Percentiles rank a stretch among this genome's conserved stretches.
These are phyloP conservation scores for Lepidotrigona ventralis DNA, from an alignment of 1,140 invertebrate species.

Conservation along the genomic window DNA sequence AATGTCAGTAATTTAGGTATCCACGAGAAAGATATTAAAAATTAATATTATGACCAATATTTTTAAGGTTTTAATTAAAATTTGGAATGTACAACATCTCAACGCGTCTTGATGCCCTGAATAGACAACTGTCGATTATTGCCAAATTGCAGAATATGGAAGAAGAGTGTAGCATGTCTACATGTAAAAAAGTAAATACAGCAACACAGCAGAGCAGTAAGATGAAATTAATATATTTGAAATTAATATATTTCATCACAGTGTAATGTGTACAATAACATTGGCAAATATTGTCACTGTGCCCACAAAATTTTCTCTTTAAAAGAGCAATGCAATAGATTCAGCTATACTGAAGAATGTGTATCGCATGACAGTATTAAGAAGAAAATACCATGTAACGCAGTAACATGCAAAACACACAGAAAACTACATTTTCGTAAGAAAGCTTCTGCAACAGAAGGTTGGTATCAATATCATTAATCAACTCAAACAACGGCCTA, in stretches of 20 bases:
- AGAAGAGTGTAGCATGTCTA: background rate
- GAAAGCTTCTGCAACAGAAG: background rate
- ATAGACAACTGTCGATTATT: constrained; percentile 55
- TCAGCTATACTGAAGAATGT: constrained; percentile 2
- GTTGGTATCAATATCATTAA: background rate
- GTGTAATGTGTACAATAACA: constrained; percentile 12
- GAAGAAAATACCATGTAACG: constrained; percentile 12
- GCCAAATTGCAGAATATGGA: constrained; percentile 60
- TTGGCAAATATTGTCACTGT: constrained; percentile 32
- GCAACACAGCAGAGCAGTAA: background rate
- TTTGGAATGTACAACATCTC: constrained; percentile 53
- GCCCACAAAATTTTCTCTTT: constrained; percentile 7
- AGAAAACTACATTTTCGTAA: constrained; percentile 5
- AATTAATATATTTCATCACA: background rate
- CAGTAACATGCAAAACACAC: constrained; percentile 25
- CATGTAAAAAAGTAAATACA: constrained; percentile 20
- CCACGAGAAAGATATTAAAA: background rate
- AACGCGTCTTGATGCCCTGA: constrained; percentile 54
- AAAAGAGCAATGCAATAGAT: constrained; percentile 10
- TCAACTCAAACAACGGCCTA: background rate
- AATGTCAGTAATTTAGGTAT: constrained; percentile 20
- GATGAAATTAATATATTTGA: background rate
- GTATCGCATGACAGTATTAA: background rate
- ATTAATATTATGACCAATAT: constrained; percentile 34
- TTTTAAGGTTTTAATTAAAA: constrained; percentile 3